Evolutionary conservation across 2,113 vertebrate species (phyloP).

Genomic region (Corvus cornix): DNA sequence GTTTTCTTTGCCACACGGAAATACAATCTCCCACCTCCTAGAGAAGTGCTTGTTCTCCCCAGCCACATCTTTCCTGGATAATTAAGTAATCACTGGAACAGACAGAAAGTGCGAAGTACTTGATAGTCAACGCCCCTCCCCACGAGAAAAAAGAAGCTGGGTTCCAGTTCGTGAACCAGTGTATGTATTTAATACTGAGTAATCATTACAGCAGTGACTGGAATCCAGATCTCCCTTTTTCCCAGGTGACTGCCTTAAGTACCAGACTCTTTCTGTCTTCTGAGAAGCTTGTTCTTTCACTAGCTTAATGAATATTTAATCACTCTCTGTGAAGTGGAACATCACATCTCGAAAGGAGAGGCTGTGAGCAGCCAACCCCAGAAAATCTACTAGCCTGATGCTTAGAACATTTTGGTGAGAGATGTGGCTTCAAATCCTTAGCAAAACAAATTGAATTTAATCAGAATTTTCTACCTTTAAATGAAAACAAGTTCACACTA

Average conservation of each 20-base stretch:
- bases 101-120: constrained; percentile 26
- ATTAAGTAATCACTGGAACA: constrained; percentile 50
- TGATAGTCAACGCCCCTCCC: not conserved
- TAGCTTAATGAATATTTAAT: constrained; percentile 69
- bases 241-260: constrained; percentile 66
- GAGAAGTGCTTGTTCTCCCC: not conserved
- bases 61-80: not conserved
- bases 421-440: constrained; percentile 1
- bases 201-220: constrained; percentile 66
- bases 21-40: not conserved
- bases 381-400: constrained; percentile 37
- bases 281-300: constrained; percentile 68
- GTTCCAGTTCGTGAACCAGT: constrained; percentile 55
- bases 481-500: not conserved
- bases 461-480: not conserved
- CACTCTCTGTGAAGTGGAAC: constrained; percentile 63
- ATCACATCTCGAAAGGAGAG: constrained; percentile 45
- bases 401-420: constrained; percentile 38
- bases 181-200: constrained; percentile 64
- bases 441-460: not conserved
- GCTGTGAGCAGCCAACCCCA: constrained; percentile 52
- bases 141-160: constrained; percentile 6
- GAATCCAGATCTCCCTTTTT: constrained; percentile 65
- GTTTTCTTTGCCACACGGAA: not conserved
- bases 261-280: constrained; percentile 64